phyloP scores from a whole-genome alignment of 1,140 invertebrate genomes.

The Lepidurus couesii region DNA sequence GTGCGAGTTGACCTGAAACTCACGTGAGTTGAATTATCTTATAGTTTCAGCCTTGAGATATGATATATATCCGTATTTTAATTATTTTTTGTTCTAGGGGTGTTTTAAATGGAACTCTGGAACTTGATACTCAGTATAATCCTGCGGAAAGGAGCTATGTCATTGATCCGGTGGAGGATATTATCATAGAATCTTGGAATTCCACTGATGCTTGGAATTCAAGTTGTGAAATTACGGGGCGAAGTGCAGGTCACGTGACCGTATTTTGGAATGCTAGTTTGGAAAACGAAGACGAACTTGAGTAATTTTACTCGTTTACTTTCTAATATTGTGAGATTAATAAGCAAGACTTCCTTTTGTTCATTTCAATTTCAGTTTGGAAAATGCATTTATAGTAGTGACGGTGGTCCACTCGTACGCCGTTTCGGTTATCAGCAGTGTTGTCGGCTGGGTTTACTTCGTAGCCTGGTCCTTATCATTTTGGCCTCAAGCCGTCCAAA shows the following conservation, averaged over 20 bases:
- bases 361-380: conserved; percentile 50
- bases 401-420: conserved; percentile 61
- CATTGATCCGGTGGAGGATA: neutral
- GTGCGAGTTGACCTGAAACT: neutral
- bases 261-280: conserved; percentile 31
- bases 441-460: conserved; percentile 98
- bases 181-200: conserved; percentile 11
- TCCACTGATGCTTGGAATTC: conserved; percentile 24
- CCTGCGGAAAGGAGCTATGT: neutral
- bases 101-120: neutral
- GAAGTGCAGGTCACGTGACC: conserved; percentile 36
- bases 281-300: conserved; percentile 30
- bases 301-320: neutral
- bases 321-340: conserved; percentile 1
- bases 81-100: neutral
- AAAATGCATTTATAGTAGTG: conserved; percentile 64
- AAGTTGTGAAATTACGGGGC: conserved; percentile 23
- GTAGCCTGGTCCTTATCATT: conserved; percentile 96
- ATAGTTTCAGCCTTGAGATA: too few species aligned
- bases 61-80: neutral
- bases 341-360: neutral
- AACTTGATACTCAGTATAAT: neutral
- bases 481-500: conserved; percentile 91
- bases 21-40: neutral
- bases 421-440: conserved; percentile 65